Percentiles rank a stretch among this genome's conserved stretches.
phyloP scores from a whole-genome alignment of 2,113 vertebrate genomes.

The Pygoscelis adeliae region DNA sequence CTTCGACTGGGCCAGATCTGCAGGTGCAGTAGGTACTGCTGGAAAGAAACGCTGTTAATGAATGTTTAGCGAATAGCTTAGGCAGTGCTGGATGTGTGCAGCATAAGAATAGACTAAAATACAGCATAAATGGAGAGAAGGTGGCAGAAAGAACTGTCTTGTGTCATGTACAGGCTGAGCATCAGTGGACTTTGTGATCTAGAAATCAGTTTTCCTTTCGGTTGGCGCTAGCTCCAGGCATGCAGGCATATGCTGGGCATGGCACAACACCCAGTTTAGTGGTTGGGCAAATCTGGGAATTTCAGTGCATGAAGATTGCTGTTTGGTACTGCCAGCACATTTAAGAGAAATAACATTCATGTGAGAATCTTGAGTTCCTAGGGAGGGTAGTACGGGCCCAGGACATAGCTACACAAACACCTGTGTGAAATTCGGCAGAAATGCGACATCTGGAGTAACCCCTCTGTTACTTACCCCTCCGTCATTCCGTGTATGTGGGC shows the following conservation, averaged over 20 bases:
- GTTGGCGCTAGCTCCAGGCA: background rate
- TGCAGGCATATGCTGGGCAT: background rate
- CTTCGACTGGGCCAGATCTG: background rate
- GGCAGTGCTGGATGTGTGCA: background rate
- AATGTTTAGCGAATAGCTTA: background rate
- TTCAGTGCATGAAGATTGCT: fast-evolving
- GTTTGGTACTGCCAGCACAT: background rate
- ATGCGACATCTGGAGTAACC: background rate
- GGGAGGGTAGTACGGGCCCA: background rate
- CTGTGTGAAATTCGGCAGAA: background rate
- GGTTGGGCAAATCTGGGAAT: fast-evolving
- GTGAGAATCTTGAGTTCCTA: background rate
- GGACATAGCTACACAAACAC: background rate
- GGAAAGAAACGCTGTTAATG: background rate
- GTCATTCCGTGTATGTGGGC: background rate
- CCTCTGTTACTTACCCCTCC: background rate
- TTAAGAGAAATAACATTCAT: fast-evolving
- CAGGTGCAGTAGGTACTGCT: background rate
- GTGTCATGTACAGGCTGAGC: background rate
- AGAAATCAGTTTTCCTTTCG: background rate
- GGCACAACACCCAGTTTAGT: too few species aligned
- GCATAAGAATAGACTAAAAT: background rate
- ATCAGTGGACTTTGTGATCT: background rate
- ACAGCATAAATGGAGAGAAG: background rate
- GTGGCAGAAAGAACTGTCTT: background rate